Percentiles rank a stretch among this genome's conserved stretches.
Conservation (phyloP, 2,113 vertebrate species). For the Colistium nudipinnis region DNA sequence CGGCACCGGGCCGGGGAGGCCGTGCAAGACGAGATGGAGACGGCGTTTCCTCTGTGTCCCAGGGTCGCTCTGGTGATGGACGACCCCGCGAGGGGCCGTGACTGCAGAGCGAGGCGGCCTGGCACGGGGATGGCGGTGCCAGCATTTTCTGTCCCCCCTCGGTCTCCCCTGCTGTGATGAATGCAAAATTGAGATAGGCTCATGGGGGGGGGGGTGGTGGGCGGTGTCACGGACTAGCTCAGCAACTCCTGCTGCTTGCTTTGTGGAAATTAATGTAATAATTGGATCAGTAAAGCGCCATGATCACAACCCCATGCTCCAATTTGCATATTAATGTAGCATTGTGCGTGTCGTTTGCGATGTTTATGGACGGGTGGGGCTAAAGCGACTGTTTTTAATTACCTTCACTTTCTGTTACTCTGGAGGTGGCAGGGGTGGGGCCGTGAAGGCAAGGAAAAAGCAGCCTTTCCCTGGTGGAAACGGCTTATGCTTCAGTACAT, state of each 20-base stretch:
- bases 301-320: conserved; percentile 67
- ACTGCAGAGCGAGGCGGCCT: conserved; percentile 44
- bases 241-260: conserved; percentile 75
- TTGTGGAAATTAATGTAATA: conserved; percentile 81
- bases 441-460: conserved; percentile 22
- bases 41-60: background rate
- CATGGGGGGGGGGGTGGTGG: conserved; percentile 49
- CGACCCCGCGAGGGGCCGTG: conserved; percentile 30
- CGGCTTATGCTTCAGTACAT: conserved; percentile 33
- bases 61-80: conserved; percentile 55
- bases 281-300: conserved; percentile 72
- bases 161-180: conserved; percentile 63
- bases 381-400: conserved; percentile 69
- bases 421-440: conserved; percentile 37
- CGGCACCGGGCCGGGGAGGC: conserved; percentile 7
- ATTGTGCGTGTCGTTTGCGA: conserved; percentile 52
- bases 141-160: conserved; percentile 25
- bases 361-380: conserved; percentile 67
- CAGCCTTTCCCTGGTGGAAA: conserved; percentile 32
- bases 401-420: conserved; percentile 63
- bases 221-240: conserved; percentile 64
- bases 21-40: background rate
- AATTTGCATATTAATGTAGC: conserved; percentile 83
- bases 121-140: conserved; percentile 27
- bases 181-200: conserved; percentile 80